These are phyloP conservation scores for Antedon mediterranea DNA, from an alignment of 53 echinoderm and acorn worm species.

Conservation along the genomic window DNA sequence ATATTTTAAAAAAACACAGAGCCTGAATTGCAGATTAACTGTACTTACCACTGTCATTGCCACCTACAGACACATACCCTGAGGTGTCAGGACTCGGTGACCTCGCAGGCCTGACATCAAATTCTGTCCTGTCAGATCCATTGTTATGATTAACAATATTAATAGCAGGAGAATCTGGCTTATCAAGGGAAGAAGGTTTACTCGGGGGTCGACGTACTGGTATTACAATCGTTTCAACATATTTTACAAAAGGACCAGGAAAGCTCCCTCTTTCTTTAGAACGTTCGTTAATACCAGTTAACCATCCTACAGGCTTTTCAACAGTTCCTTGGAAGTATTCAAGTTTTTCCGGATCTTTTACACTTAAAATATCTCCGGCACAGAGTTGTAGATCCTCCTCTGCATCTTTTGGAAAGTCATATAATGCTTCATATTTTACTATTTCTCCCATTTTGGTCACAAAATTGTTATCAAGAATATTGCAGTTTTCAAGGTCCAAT, in stretches of 20 bases:
- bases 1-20: too few species aligned
- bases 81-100: not conserved
- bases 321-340: conserved; percentile 55
- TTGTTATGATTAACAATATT: not conserved
- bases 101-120: not conserved
- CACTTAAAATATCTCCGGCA: conserved; percentile 46
- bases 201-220: not conserved
- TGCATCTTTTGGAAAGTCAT: conserved; percentile 28
- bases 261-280: conserved; percentile 63
- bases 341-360: conserved; percentile 18
- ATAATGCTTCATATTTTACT: conserved; percentile 55
- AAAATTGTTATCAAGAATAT: too few species aligned
- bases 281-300: conserved; percentile 69
- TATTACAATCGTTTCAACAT: not conserved
- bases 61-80: not conserved
- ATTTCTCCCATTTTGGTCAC: not conserved
- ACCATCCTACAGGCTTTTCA: conserved; percentile 70
- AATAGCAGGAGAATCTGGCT: not conserved
- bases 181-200: not conserved
- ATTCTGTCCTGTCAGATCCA: not conserved
- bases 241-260: conserved; percentile 80
- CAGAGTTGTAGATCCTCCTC: conserved; percentile 56
- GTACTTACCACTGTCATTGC: not conserved
- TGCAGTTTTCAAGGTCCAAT: too few species aligned
- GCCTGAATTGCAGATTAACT: too few species aligned